These are phyloP conservation scores for Siniperca chuatsi DNA, from an alignment of 2,113 vertebrate species.

Conservation along the genomic window DNA sequence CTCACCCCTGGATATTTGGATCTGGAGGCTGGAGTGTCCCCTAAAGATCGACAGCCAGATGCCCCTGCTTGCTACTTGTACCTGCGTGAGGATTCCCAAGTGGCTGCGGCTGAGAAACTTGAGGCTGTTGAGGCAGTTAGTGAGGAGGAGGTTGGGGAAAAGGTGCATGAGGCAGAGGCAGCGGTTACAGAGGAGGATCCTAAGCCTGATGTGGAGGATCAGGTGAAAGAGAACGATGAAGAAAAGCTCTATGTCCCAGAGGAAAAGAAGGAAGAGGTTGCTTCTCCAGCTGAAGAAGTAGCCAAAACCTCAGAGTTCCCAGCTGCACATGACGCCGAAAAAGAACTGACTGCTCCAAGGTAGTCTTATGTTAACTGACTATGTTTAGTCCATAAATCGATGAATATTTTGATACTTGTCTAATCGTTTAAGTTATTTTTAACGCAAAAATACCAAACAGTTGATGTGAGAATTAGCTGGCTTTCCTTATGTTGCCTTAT, in stretches of 20 bases:
- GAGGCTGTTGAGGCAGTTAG: constrained; percentile 28
- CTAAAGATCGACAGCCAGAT: constrained; percentile 42
- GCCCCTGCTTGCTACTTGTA: constrained; percentile 20
- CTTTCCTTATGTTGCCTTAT: not conserved
- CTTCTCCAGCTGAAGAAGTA: constrained; percentile 8
- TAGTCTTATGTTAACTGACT: constrained; percentile 18
- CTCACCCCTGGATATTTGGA: constrained; percentile 23
- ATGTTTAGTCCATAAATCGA: not conserved
- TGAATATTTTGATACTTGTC: not conserved
- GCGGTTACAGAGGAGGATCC: constrained; percentile 22
- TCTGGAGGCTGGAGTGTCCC: constrained; percentile 48
- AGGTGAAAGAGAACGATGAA: constrained; percentile 41
- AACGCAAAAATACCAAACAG: not conserved
- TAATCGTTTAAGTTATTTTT: not conserved
- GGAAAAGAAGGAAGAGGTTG: constrained; percentile 38
- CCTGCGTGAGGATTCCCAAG: constrained; percentile 63
- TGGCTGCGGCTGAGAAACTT: constrained; percentile 25
- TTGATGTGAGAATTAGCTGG: not conserved
- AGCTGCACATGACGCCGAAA: constrained; percentile 4
- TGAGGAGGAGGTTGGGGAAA: constrained; percentile 1
- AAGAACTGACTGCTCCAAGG: constrained; percentile 58
- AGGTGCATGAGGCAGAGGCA: constrained; percentile 27
- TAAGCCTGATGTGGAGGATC: constrained; percentile 25
- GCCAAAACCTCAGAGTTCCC: constrained; percentile 8
- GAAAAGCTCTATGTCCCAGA: constrained; percentile 5